Base-by-base conservation (phyloP, 1,140 invertebrate genomes). In the Caenorhabditis inopinata region DNA sequence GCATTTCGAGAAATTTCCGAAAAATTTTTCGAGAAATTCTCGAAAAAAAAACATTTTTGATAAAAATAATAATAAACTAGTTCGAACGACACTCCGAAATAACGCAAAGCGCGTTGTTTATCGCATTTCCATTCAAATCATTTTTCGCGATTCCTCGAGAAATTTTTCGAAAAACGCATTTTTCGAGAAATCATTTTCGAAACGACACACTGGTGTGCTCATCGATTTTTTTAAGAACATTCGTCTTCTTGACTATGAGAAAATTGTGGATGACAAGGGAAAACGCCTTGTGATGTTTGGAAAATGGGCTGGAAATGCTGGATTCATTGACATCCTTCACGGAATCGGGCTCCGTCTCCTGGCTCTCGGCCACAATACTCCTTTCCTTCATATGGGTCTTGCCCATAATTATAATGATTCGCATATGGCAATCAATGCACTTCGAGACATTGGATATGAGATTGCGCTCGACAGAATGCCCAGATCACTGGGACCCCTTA, bases 291-390 rank as follows among this genome's bases (percentile, higher is more conserved):
- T 99, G 6, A 97, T 97, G 2, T 99, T 99, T 90, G 97, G 97
- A 0, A 98, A 97, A 89, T 99, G 97, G 90, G 97, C 97, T 0
- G 96, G 97, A 2, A 95, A 99, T 2, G 95, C 96, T 21, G 97
- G 97, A 1, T 98, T 97, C 93, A 94, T 99, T 29, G 98, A 99
- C 87, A 98, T 99, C 83, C 90, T 99, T 1, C 96, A 99, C 87
- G 97, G 97, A 2, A 89, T 99, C 12, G 97, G 97, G 2, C 90
- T 99, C 0, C 90, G 78, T 0, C 68, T 79, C 0, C 89, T 99
- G 38, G 97, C 97, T 0, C 88, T 99, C 3, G 97, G 97, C 1
- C 96, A 99, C 90, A 96, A 99, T 87, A 99, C 97, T 0, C 97
- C 97, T 0, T 98, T 99, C 87, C 97, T 99, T 93, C 95, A 99